phyloP scores from a whole-genome alignment of 2,888 invertebrate species.

The Linhomoeus sp. region DNA sequence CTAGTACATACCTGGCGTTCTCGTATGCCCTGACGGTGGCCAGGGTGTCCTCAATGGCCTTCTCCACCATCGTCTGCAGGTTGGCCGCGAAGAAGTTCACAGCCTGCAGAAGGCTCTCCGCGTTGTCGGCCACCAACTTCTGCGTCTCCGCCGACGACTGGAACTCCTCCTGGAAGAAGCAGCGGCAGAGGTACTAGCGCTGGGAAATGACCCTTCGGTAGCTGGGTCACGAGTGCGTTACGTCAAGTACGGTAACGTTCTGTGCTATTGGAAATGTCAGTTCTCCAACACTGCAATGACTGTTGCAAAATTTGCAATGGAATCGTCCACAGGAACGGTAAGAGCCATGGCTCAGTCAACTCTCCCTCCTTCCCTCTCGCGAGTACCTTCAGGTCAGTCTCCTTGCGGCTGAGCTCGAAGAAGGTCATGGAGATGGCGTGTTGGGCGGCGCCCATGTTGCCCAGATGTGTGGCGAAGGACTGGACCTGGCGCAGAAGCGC shows the following conservation, averaged over 20 bases:
- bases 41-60: constrained; percentile 87
- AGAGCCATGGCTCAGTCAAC: too few relatives aligned
- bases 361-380: too few relatives aligned
- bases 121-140: constrained; percentile 72
- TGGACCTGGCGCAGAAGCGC: constrained; percentile 64
- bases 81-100: constrained; percentile 89
- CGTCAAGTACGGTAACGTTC: too few relatives aligned
- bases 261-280: too few relatives aligned
- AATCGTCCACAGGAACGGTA: too few relatives aligned
- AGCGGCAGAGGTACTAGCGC: too few relatives aligned
- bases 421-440: constrained; percentile 78
- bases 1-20: constrained; percentile 54
- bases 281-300: too few relatives aligned
- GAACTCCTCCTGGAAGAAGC: constrained; percentile 53
- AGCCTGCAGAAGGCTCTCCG: constrained; percentile 63
- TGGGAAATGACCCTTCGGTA: too few relatives aligned
- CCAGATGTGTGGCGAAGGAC: constrained; percentile 66
- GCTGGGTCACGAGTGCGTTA: too few relatives aligned
- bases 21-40: constrained; percentile 56
- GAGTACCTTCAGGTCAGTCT: constrained; percentile 75
- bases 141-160: constrained; percentile 88
- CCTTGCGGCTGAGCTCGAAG: constrained; percentile 81
- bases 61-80: constrained; percentile 81
- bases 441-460: constrained; percentile 61
- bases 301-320: too few relatives aligned